Base-by-base conservation (phyloP, 2,113 vertebrate species). In the Microtus montanus region DNA sequence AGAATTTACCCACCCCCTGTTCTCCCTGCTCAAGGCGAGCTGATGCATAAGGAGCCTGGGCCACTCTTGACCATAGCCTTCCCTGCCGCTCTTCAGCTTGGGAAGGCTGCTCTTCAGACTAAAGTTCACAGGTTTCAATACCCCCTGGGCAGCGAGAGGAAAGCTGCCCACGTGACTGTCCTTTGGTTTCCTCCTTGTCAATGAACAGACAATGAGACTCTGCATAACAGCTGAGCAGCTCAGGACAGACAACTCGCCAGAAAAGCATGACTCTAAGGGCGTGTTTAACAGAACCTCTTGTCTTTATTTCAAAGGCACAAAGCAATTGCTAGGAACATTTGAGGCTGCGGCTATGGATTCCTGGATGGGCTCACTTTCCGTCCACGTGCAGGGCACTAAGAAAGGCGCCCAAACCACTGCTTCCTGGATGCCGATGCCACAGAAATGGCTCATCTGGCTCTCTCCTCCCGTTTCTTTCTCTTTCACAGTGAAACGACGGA, bases 191-290 rank as follows among this genome's bases (percentile, higher is more conserved):
- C 58, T 71, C 68, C 4, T 85, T 24, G 77, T 70, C 77, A 93
- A 90, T 90, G 93, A 96, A 52, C 33, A 91, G 64, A 97, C 94
- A 95, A 91, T 94, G n/a, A 92, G 88, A 87, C 66, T 58, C 44
- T 95, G 90, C 83, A 71, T 30, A 87, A 92, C 17, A 73, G 89
- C 87, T 26, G 64, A 77, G 38, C 0, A 22, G 84, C 61, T 90
- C 64, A 83, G 35, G 4, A 7, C 41, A 54, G 4, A 7, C 41
- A 54, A 79, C 84, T 70, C 35, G 85, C 0, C 0, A 92, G 75
- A 89, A 80, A 68, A 89, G 93, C 11, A 2, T 1, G 64, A 95
- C 12, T 87, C 89, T 86, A 77, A 28, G 28, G 61, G 83, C 68
- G 28, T 35, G 86, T 35, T 49, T 1, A 79, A n/a, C 9, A 33